These are phyloP conservation scores for Atrichornis clamosus DNA, from an alignment of 2,113 vertebrate genomes.

Conservation along the genomic window DNA sequence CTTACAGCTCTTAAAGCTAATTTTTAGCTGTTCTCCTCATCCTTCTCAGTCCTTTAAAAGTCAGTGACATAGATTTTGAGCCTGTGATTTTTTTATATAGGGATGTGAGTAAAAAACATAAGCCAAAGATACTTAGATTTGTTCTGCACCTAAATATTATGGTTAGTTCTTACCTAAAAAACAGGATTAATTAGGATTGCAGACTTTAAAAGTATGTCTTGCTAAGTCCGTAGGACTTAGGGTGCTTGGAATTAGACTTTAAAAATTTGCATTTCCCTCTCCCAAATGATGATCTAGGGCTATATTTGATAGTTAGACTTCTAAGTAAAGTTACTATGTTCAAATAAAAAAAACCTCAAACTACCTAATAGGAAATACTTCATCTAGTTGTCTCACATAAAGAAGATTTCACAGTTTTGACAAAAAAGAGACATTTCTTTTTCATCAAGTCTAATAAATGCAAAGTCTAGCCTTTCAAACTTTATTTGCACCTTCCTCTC, in stretches of 20 bases:
- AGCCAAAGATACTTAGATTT: neutral
- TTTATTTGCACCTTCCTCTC: neutral
- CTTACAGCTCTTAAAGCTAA: neutral
- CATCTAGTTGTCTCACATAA: neutral
- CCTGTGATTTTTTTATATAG: neutral
- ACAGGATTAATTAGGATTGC: neutral
- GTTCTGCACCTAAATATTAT: neutral
- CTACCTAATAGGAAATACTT: neutral
- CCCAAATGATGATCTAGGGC: neutral
- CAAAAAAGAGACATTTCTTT: neutral
- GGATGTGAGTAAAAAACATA: neutral
- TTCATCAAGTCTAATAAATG: neutral
- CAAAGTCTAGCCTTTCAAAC: neutral
- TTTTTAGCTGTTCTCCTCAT: neutral
- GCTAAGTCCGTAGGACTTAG: neutral
- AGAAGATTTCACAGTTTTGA: neutral
- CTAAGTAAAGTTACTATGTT: neutral
- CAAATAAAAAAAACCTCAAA: neutral
- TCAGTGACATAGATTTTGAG: neutral
- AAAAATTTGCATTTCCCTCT: neutral
- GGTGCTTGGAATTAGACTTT: neutral
- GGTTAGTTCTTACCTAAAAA: neutral
- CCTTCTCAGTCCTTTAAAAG: neutral
- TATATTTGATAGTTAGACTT: neutral
- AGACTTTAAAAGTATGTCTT: neutral